Evolutionary conservation across 1,140 invertebrate genomes (phyloP).

Genomic region (Tetramorium parvispinum): DNA sequence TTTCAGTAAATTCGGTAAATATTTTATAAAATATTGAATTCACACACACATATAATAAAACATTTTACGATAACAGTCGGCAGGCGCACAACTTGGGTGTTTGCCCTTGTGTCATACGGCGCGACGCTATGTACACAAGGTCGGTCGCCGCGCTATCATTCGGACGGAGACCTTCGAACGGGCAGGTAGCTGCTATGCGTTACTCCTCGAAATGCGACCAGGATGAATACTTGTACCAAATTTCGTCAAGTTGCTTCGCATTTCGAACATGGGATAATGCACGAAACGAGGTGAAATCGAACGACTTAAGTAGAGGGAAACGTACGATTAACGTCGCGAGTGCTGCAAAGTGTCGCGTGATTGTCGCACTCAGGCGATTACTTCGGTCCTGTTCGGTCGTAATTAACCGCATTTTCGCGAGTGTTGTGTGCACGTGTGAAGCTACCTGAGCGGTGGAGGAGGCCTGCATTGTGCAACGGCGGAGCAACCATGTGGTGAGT

Average conservation of each 20-base stretch:
- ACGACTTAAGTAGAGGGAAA: neutral
- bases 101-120: neutral
- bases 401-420: conserved; percentile 14
- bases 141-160: neutral
- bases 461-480: neutral
- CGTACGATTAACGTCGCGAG: neutral
- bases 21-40: neutral
- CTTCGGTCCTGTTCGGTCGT: neutral
- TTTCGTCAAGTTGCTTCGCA: neutral
- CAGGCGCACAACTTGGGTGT: neutral
- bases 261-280: neutral
- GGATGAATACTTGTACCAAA: neutral
- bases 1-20: neutral
- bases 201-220: neutral
- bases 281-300: neutral
- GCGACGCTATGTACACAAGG: neutral
- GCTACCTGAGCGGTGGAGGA: neutral
- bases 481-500: neutral
- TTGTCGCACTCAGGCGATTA: conserved; percentile 5
- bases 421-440: neutral
- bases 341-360: neutral
- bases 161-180: neutral
- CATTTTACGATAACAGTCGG: neutral
- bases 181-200: neutral
- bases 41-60: neutral